Percentiles rank a stretch among this genome's conserved stretches.
Evolutionary conservation across 2,113 vertebrate species (phyloP).

Genomic region (Thunnus maccoyii): DNA sequence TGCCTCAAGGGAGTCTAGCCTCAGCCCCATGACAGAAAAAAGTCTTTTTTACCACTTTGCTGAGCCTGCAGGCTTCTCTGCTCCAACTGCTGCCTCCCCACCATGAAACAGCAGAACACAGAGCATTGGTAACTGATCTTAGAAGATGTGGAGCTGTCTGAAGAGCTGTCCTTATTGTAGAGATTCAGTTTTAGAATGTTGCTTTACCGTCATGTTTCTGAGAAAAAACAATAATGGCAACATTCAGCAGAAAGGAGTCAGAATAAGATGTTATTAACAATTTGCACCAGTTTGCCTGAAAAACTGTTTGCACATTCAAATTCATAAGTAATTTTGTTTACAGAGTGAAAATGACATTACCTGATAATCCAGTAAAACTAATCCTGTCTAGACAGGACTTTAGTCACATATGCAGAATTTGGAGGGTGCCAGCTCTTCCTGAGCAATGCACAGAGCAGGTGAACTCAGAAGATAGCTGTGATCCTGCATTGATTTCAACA

Average conservation of each 20-base stretch:
- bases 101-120: constrained; percentile 16
- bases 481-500: constrained; percentile 47
- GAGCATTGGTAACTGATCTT: not conserved
- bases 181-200: not conserved
- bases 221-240: not conserved
- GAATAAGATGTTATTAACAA: not conserved
- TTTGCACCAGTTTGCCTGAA: not conserved
- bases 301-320: not conserved
- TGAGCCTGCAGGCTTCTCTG: constrained; percentile 37
- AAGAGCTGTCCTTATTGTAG: not conserved
- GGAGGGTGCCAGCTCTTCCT: not conserved
- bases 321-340: not conserved
- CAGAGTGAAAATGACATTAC: not conserved
- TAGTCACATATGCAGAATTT: constrained; percentile 19
- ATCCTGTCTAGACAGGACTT: constrained; percentile 44
- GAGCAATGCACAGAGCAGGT: constrained; percentile 31
- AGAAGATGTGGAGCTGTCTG: not conserved
- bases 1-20: constrained; percentile 16
- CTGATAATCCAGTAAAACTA: constrained; percentile 22
- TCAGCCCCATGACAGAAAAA: constrained; percentile 20
- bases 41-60: constrained; percentile 33
- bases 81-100: constrained; percentile 23
- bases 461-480: constrained; percentile 53
- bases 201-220: not conserved
- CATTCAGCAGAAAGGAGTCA: not conserved